phyloP scores from a whole-genome alignment of 2,113 vertebrate genomes.

The Ceyx cyanopectus region DNA sequence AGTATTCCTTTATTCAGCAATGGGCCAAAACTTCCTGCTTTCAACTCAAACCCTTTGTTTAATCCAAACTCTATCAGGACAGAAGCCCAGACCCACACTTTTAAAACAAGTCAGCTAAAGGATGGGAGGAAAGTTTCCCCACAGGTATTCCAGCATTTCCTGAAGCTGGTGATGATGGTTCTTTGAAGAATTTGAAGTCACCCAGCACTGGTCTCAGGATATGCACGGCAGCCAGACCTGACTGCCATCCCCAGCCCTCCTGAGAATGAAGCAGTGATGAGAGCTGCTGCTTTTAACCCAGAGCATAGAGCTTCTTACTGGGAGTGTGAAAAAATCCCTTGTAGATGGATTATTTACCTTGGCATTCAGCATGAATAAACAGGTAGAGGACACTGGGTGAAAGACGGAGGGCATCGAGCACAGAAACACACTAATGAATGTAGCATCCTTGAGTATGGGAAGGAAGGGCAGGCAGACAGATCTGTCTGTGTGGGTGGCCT shows the following conservation, averaged over 20 bases:
- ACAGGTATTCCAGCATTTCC: background rate
- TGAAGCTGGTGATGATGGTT: background rate
- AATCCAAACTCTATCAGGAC: background rate
- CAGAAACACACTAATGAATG: slow-evolving; percentile 45
- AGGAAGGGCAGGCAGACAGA: slow-evolving; percentile 61
- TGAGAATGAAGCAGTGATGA: background rate
- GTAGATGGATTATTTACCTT: slow-evolving; percentile 29
- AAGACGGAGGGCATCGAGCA: slow-evolving; percentile 10
- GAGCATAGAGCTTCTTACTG: background rate
- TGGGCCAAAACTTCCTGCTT: background rate
- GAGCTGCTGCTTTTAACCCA: background rate
- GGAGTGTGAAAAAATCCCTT: background rate
- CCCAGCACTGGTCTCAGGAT: background rate
- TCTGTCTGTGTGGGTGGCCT: slow-evolving; percentile 73
- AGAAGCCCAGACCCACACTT: background rate
- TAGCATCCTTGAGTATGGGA: slow-evolving; percentile 52
- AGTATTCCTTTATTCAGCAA: background rate
- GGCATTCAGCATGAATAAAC: slow-evolving; percentile 27
- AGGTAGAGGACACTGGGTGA: slow-evolving; percentile 16
- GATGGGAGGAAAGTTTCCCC: background rate
- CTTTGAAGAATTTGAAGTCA: background rate
- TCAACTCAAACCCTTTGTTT: background rate
- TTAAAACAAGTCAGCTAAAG: background rate
- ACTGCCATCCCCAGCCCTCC: background rate
- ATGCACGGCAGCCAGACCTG: rapidly evolving